Evolutionary conservation across 2,888 invertebrate species (phyloP), one percentile per base, ranked within the genome.

Genomic region (Melikaiella ostensackeni): DNA sequence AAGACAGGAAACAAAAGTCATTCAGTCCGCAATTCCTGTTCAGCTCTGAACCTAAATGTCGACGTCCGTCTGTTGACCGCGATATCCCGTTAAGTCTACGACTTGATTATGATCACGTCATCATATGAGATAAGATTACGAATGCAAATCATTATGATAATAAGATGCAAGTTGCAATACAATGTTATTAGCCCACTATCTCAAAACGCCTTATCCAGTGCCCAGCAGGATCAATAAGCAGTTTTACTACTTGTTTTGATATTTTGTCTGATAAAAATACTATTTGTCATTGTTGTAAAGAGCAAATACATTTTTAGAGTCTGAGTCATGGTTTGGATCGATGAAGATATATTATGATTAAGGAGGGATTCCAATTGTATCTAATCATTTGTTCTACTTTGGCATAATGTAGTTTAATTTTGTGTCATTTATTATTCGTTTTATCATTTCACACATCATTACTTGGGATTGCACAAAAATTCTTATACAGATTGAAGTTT

Each of bases 111-210:
- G 19, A 62, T 62, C 62, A 62, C 35, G 33, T 38, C 63, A 33
- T 63, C 63, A n/a, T 35, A 35, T 33, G 63, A 63, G 63, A 63
- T 63, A 63, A 63, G 63, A 63, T 63, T 63, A n/a, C 35, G 33
- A 63, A 63, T 62, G 30, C 33, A 62, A 62, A 33, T 33, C 30
- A 62, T 62, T 62, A 33, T 62, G 62, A 62, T 62, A 62, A 62
- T 59, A 33, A 62, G 19, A 27, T 61, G 27, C 24, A 27, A 61
- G 62, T 62, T 21, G 21, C 21, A 35, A 63, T 63, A 35, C n/a
- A 35, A 8, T 33, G n/a, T 63, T 33, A 38, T 63, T 63, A 33
- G 11, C 21, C n/a, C 21, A 63, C 33, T 21, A 63, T 38, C n/a
- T 35, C 11, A 21, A 63, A 35, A 38, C 9, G 35, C 21, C 21